Percentiles rank a stretch among this genome's conserved stretches.
phyloP scores from a whole-genome alignment of 1,140 invertebrate genomes.

The Centruroides sculpturatus region DNA sequence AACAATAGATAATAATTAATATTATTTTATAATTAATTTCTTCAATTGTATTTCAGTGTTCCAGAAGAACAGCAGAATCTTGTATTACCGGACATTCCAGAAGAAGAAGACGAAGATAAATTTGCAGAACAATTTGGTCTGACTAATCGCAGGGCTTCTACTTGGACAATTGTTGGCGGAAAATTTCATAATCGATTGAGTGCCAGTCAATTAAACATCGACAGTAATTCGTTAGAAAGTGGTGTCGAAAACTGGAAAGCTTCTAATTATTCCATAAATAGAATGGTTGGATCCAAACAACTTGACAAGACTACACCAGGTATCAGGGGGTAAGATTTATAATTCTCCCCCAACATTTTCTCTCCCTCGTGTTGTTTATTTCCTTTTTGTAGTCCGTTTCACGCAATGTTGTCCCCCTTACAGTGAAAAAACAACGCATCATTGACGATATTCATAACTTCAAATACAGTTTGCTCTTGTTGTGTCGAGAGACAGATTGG shows the following conservation, averaged over 20 bases:
- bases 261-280: not conserved
- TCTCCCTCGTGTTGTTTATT: too few species aligned
- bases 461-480: too few species aligned
- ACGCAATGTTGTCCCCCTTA: too few species aligned
- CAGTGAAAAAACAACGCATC: too few species aligned
- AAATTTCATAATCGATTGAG: conserved; percentile 8
- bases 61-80: conserved; percentile 44
- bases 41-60: conserved; percentile 29
- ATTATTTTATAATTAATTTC: not conserved
- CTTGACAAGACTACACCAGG: not conserved
- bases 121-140: conserved; percentile 4
- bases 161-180: conserved; percentile 14
- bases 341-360: too few species aligned
- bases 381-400: too few species aligned
- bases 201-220: conserved; percentile 5
- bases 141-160: conserved; percentile 7
- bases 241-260: conserved; percentile 11
- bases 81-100: conserved; percentile 42
- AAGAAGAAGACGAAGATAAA: conserved; percentile 36
- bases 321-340: conserved; percentile 10
- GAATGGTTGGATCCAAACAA: too few species aligned
- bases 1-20: not conserved
- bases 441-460: too few species aligned
- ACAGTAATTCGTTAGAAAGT: conserved; percentile 5
- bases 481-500: too few species aligned